Percentiles rank a stretch among this genome's conserved stretches.
Evolutionary conservation across 2,113 vertebrate species (phyloP).

Genomic region (Psephotus haematonotus): DNA sequence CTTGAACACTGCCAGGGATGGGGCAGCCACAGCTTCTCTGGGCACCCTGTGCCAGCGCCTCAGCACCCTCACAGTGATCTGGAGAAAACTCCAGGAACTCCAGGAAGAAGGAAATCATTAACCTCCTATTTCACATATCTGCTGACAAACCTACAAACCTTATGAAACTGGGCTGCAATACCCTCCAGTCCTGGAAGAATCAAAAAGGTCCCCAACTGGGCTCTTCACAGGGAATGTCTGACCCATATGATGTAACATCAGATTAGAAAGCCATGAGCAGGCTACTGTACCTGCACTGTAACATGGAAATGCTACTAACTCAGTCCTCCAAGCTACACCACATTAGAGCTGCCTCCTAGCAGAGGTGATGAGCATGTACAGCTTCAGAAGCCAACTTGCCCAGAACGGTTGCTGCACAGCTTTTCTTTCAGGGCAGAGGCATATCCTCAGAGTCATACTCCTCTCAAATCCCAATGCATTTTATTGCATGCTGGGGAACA

Average conservation of each 20-base stretch:
- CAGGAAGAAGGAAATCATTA: background rate
- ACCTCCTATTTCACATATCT: background rate
- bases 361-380: background rate
- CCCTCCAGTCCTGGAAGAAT: background rate
- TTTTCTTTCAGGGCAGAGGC: background rate
- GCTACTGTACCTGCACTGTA: background rate
- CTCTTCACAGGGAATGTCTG: background rate
- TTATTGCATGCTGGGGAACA: background rate
- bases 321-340: background rate
- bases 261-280: background rate
- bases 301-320: background rate
- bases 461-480: background rate
- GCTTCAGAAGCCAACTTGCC: background rate
- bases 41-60: background rate
- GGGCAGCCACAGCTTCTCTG: background rate
- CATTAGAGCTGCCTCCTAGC: background rate
- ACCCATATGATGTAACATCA: background rate
- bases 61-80: background rate
- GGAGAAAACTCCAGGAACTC: no score
- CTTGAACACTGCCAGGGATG: background rate
- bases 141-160: background rate
- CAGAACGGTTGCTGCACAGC: background rate
- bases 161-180: background rate
- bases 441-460: background rate
- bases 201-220: accelerated